Conservation (phyloP, 2,888 invertebrate species). For the Alitta virens region DNA sequence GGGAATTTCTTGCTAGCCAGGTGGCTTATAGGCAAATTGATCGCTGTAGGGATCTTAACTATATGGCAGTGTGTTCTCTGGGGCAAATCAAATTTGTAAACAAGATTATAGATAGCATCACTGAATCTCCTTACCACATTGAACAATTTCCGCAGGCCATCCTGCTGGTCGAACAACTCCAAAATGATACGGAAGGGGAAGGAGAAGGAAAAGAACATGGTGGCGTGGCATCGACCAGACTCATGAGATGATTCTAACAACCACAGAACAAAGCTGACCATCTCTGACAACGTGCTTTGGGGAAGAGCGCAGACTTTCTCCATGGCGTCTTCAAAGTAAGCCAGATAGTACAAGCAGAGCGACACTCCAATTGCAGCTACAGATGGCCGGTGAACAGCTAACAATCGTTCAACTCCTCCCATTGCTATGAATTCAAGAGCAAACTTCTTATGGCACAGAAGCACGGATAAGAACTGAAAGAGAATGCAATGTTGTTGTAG, state of each 20-base stretch:
- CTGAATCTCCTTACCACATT: constrained; percentile 71
- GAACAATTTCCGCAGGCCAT: constrained; percentile 87
- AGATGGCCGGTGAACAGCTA: constrained; percentile 89
- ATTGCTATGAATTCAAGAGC: constrained; percentile 90
- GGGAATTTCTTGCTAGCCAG: no score
- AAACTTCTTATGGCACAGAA: constrained; percentile 97
- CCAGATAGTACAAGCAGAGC: constrained; percentile 92
- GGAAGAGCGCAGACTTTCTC: constrained; percentile 82
- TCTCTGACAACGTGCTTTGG: constrained; percentile 71
- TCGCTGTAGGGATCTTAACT: no score
- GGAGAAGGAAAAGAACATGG: constrained; percentile 95
- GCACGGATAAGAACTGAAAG: constrained; percentile 78
- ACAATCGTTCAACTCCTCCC: constrained; percentile 79
- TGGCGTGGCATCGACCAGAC: constrained; percentile 95
- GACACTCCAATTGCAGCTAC: constrained; percentile 95
- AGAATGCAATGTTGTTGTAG: no score
- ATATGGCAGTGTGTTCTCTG: no score
- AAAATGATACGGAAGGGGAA: constrained; percentile 91
- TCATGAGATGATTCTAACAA: constrained; percentile 93
- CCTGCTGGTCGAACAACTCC: constrained; percentile 91
- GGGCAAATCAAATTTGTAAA: neutral
- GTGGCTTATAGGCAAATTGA: no score
- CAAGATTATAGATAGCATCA: neutral
- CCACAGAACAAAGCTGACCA: constrained; percentile 91
- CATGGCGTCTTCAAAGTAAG: constrained; percentile 97